Conservation (phyloP, 92 coral and sea anemone genomes). For the Anthopleura xanthogrammica region DNA sequence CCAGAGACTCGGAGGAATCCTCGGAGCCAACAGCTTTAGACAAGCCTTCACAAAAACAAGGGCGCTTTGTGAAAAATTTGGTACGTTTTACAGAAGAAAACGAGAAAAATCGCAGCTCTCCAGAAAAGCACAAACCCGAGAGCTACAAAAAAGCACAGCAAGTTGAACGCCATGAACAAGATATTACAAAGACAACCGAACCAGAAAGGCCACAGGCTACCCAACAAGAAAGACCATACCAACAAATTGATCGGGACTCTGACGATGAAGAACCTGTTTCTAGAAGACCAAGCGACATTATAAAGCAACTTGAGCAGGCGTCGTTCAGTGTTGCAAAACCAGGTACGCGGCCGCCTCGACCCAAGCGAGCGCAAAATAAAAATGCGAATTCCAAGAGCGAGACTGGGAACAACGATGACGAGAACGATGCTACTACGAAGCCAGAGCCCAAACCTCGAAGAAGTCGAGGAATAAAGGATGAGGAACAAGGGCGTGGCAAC, state of each 20-base stretch:
- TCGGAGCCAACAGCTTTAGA: not conserved
- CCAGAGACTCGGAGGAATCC: not conserved
- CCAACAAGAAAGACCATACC: not conserved
- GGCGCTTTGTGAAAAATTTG: constrained; percentile 2
- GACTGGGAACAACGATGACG: not conserved
- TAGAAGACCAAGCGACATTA: constrained; percentile 58
- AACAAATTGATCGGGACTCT: not conserved
- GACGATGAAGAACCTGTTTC: constrained; percentile 36
- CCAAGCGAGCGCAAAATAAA: constrained; percentile 7
- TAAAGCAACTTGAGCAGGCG: constrained; percentile 61
- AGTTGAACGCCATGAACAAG: not conserved
- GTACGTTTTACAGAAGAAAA: constrained; percentile 5
- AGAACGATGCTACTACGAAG: not conserved
- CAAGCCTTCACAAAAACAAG: not conserved
- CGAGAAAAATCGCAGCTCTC: constrained; percentile 2
- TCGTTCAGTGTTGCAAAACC: constrained; percentile 25
- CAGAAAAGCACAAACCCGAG: not conserved
- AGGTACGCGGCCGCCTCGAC: constrained; percentile 24
- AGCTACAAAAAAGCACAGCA: not conserved
- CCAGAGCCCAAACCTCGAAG: constrained; percentile 28
- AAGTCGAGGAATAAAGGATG: not conserved
- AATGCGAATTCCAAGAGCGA: not conserved
- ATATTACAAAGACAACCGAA: not conserved
- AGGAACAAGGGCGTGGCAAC: not conserved
- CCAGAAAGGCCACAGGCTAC: not conserved